phyloP scores from a whole-genome alignment of 2,797 vertebrate genomes.

The Hybognathus amarus region DNA sequence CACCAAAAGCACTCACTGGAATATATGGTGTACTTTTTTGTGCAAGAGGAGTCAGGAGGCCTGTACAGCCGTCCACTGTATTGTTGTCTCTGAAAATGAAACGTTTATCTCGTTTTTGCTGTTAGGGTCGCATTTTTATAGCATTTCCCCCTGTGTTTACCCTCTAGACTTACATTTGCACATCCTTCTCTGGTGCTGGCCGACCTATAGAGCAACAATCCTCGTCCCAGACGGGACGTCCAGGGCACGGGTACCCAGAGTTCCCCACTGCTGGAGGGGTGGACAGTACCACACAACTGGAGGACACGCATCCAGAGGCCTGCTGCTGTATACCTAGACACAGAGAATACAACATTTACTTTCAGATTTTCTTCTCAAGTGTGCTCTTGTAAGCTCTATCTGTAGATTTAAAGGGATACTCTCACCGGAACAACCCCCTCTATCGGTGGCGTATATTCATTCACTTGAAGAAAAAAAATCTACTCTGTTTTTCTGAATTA shows the following conservation, averaged over 20 bases:
- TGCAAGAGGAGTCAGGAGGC: not conserved
- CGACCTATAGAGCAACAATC: not conserved
- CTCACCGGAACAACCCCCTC: too few species aligned
- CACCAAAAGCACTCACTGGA: not conserved
- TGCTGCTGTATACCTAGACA: conserved; percentile 2
- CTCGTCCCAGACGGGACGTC: conserved; percentile 13
- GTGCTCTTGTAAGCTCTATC: not conserved
- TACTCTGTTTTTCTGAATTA: too few species aligned
- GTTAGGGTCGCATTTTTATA: not conserved
- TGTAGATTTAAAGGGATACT: not conserved
- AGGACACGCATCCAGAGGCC: conserved; percentile 6
- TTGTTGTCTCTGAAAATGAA: conserved; percentile 9
- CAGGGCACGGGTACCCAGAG: conserved; percentile 25
- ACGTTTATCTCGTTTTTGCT: not conserved
- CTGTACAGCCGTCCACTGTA: not conserved
- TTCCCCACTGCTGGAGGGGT: conserved; percentile 34
- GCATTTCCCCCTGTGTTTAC: not conserved
- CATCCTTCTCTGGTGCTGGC: not conserved
- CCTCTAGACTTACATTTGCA: not conserved
- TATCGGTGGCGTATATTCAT: too few species aligned
- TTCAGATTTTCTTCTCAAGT: too few species aligned
- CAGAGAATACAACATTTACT: not conserved
- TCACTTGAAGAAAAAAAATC: too few species aligned
- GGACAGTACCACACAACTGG: conserved; percentile 14
- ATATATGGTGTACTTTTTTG: not conserved